Evolutionary conservation across 1,140 invertebrate species (phyloP).

Genomic region (Delia radicum): DNA sequence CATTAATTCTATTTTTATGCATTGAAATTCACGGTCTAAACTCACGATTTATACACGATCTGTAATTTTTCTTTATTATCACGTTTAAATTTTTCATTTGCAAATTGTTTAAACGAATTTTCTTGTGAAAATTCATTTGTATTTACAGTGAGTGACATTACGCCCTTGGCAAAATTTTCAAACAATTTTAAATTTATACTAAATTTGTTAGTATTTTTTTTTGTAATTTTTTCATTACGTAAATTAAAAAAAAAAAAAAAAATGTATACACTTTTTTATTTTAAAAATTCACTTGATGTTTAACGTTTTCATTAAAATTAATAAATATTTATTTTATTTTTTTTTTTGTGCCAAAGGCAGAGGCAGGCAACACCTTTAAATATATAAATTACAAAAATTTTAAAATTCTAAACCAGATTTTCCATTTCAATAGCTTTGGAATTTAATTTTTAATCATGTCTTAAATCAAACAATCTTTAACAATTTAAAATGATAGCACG

Average conservation of each 20-base stretch:
- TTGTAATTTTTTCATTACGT: neutral
- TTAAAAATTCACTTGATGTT: neutral
- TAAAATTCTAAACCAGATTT: neutral
- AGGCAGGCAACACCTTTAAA: neutral
- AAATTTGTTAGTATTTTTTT: neutral
- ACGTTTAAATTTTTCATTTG: slow-evolving; percentile 5
- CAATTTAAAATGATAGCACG: too few relatives aligned
- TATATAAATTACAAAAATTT: neutral
- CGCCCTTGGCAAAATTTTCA: slow-evolving; percentile 15
- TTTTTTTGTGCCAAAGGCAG: neutral
- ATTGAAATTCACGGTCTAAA: slow-evolving; percentile 4
- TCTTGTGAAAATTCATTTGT: neutral
- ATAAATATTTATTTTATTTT: neutral
- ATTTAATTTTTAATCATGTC: neutral
- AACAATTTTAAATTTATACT: neutral
- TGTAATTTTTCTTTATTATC: neutral
- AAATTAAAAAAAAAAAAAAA: neutral
- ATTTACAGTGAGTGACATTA: neutral
- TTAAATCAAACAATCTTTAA: neutral
- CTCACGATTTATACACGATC: slow-evolving; percentile 12
- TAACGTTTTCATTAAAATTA: neutral
- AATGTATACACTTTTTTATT: neutral
- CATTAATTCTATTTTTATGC: neutral
- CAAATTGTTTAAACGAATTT: neutral
- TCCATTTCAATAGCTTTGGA: neutral